These are phyloP conservation scores for Anagyrus pseudococci DNA, from an alignment of 2,888 invertebrate species.

Conservation along the genomic window DNA sequence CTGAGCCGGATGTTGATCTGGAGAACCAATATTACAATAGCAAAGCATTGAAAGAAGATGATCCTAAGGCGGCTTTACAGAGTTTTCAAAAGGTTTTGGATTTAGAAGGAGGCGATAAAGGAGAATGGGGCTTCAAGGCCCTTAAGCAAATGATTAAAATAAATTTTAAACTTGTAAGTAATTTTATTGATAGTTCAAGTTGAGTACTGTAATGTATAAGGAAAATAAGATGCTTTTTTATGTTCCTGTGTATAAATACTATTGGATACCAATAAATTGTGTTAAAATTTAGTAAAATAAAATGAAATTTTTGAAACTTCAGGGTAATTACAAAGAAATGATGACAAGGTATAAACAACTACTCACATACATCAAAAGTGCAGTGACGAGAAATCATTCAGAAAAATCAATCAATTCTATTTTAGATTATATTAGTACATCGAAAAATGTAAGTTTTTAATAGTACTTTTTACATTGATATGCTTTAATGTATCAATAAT, in stretches of 20 bases:
- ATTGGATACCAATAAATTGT: background rate
- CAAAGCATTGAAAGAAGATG: conserved; percentile 97
- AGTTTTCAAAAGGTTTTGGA: conserved; percentile 97
- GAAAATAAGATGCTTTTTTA: background rate
- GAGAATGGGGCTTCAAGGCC: conserved; percentile 99
- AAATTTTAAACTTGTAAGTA: conserved; percentile 90
- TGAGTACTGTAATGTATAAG: too few relatives aligned
- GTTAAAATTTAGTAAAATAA: background rate
- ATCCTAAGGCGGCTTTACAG: conserved; percentile 87
- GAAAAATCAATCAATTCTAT: conserved; percentile 99
- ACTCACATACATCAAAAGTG: conserved; percentile 97
- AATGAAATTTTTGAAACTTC: conserved; percentile 53
- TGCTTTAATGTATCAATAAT: background rate
- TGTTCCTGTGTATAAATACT: background rate
- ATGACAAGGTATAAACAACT: conserved; percentile 95
- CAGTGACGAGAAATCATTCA: conserved; percentile 98
- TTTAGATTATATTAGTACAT: conserved; percentile 98
- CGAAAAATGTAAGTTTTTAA: conserved; percentile 84
- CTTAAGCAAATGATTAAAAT: conserved; percentile 99
- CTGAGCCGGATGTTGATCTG: conserved; percentile 98
- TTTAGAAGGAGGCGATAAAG: conserved; percentile 96
- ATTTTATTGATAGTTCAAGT: too few relatives aligned
- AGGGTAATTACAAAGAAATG: conserved; percentile 95
- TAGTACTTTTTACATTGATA: background rate
- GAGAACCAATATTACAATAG: conserved; percentile 99